Percentiles rank a stretch among this genome's conserved stretches.
These are phyloP conservation scores for Gonioctena quinquepunctata DNA, from an alignment of 1,140 invertebrate genomes.

Conservation along the genomic window DNA sequence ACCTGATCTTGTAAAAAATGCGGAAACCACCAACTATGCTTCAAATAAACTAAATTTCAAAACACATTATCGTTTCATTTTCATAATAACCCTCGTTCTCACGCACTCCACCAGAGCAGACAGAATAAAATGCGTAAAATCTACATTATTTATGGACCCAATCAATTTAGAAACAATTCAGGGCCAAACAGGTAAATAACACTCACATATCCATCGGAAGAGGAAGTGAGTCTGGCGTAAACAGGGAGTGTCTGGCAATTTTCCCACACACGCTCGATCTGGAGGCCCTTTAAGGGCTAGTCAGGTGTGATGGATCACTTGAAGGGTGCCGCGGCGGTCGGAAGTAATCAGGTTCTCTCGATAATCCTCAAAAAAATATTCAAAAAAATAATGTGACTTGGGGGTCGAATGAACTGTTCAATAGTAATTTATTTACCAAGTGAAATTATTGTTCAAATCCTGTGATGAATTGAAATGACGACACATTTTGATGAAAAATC, in stretches of 20 bases:
- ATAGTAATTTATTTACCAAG: too few species aligned
- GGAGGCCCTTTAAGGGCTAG: neutral
- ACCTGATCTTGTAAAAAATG: too few species aligned
- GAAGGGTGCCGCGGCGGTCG: neutral
- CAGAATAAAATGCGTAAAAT: conserved; percentile 2
- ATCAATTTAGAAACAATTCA: neutral
- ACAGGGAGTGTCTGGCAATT: neutral
- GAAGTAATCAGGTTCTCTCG: neutral
- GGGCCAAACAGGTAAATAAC: neutral
- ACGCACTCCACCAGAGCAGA: neutral
- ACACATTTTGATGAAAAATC: too few species aligned
- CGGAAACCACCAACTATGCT: too few species aligned
- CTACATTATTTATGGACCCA: conserved; percentile 11
- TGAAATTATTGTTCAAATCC: too few species aligned
- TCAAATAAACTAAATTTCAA: too few species aligned
- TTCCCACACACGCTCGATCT: neutral
- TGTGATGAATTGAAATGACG: too few species aligned
- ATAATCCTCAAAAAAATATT: neutral
- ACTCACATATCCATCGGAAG: neutral
- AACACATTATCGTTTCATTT: too few species aligned
- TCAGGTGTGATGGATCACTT: neutral
- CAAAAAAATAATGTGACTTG: too few species aligned
- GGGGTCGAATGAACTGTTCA: too few species aligned
- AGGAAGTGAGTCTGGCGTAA: neutral
- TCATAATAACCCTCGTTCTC: neutral